These are phyloP conservation scores for Erethizon dorsatum DNA, from an alignment of 2,797 vertebrate genomes.

Conservation along the genomic window DNA sequence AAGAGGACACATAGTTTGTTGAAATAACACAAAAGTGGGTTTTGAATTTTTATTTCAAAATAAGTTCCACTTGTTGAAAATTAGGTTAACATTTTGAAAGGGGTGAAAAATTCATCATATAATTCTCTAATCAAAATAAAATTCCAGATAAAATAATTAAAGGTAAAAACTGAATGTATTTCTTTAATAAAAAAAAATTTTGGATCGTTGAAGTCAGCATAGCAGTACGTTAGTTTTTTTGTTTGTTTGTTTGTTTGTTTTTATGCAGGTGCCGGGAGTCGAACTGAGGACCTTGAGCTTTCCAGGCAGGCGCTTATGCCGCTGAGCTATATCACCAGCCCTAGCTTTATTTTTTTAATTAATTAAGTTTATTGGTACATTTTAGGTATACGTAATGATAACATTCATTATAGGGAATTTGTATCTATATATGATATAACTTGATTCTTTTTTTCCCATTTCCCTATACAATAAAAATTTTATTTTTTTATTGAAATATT, in stretches of 20 bases:
- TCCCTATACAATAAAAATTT: background rate
- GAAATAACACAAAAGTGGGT: background rate
- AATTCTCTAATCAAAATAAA: conserved; percentile 39
- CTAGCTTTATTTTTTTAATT: too few relatives aligned
- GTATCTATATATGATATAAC: too few relatives aligned
- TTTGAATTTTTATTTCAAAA: conserved; percentile 39
- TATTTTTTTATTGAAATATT: background rate
- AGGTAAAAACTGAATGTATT: background rate
- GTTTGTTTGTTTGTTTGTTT: too few relatives aligned
- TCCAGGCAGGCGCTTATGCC: too few relatives aligned
- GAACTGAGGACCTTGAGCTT: too few relatives aligned
- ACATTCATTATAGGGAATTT: too few relatives aligned
- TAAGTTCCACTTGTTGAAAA: conserved; percentile 19
- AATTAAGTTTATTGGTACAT: too few relatives aligned
- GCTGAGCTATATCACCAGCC: too few relatives aligned
- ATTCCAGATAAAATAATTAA: conserved; percentile 12
- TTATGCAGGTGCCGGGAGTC: too few relatives aligned
- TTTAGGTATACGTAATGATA: too few relatives aligned
- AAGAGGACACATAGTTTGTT: background rate
- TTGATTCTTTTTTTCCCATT: too few relatives aligned
- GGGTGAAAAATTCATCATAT: background rate
- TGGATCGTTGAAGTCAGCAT: background rate
- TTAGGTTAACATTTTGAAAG: conserved; percentile 34
- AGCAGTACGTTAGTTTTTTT: too few relatives aligned
- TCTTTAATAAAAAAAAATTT: background rate